Conservation (phyloP, 2,888 invertebrate species). For the Luperina testacea region DNA sequence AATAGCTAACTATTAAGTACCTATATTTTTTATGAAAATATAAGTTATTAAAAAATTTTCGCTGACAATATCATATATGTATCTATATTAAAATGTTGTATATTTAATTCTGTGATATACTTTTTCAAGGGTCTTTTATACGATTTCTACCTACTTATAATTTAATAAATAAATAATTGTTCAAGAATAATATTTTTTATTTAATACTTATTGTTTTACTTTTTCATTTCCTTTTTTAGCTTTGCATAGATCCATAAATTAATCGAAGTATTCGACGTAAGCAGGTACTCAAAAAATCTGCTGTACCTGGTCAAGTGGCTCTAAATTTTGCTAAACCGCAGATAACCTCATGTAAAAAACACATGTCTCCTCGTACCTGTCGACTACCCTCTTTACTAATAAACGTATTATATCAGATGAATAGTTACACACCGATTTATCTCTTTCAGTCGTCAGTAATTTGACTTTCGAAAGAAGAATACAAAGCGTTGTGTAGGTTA, state of each 20-base stretch:
- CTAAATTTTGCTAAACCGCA: neutral
- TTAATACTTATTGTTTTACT: neutral
- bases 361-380: neutral
- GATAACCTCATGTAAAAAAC: neutral
- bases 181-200: conserved; percentile 15
- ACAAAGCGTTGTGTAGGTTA: too few relatives aligned
- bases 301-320: neutral
- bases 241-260: neutral
- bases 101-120: conserved; percentile 70
- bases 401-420: too few relatives aligned
- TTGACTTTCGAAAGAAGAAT: too few relatives aligned
- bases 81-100: conserved; percentile 45
- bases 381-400: too few relatives aligned
- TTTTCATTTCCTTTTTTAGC: neutral
- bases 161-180: conserved; percentile 39
- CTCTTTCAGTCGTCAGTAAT: too few relatives aligned
- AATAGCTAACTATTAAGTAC: conserved; percentile 29
- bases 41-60: conserved; percentile 41
- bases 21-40: conserved; percentile 28
- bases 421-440: too few relatives aligned
- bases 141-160: conserved; percentile 56
- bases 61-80: conserved; percentile 25
- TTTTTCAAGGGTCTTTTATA: conserved; percentile 63
- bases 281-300: neutral
- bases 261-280: conserved; percentile 20